phyloP scores from a whole-genome alignment of 2,888 invertebrate species.

The Campoplex capitator region DNA sequence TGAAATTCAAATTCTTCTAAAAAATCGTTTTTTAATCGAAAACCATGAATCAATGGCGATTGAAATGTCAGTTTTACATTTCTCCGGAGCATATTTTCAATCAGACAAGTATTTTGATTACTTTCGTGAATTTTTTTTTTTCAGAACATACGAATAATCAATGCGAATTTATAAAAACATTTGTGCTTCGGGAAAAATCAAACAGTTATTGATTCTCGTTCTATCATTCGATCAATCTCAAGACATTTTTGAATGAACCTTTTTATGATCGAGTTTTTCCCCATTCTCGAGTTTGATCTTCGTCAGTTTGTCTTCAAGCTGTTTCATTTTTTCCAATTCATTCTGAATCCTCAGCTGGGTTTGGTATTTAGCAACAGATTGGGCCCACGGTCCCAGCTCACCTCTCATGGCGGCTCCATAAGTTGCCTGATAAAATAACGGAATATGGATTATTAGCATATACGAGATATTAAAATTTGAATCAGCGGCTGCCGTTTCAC shows the following conservation, averaged over 20 bases:
- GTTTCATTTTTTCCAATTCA: constrained; percentile 75
- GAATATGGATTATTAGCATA: constrained; percentile 26
- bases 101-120: too few relatives aligned
- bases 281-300: constrained; percentile 40
- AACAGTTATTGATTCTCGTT: not conserved
- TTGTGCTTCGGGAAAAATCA: too few relatives aligned
- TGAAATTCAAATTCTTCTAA: too few relatives aligned
- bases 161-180: too few relatives aligned
- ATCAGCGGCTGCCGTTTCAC: not conserved
- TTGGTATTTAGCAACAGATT: constrained; percentile 81
- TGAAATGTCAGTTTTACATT: not conserved
- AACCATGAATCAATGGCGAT: not conserved
- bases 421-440: constrained; percentile 72
- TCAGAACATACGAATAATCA: too few relatives aligned
- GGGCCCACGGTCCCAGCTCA: constrained; percentile 81
- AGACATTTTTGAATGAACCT: constrained; percentile 39
- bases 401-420: constrained; percentile 80
- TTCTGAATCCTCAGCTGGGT: constrained; percentile 76
- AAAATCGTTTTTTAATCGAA: not conserved
- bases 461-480: not conserved
- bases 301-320: constrained; percentile 68
- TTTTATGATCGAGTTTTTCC: constrained; percentile 53
- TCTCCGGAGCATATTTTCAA: not conserved
- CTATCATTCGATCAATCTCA: not conserved
- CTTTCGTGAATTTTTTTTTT: too few relatives aligned